Percentiles rank a stretch among this genome's conserved stretches.
Conservation (phyloP, 2,888 invertebrate genomes). For the Pogonocherus hispidulus region DNA sequence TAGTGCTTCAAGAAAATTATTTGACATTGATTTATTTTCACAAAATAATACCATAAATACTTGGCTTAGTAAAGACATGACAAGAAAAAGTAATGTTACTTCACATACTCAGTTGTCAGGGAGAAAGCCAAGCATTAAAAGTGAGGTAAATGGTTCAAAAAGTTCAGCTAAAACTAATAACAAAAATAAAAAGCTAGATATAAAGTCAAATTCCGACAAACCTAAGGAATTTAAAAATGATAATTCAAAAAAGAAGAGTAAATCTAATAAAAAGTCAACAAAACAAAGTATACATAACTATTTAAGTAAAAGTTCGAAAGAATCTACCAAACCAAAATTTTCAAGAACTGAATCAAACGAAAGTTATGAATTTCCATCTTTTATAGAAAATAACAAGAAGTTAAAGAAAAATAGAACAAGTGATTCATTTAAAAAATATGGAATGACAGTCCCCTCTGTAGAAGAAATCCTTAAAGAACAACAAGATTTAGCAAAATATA, state of each 20-base stretch:
- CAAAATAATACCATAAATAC: background rate
- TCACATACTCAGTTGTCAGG: background rate
- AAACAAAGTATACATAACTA: background rate
- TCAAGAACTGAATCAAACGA: constrained; percentile 40
- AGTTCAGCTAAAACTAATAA: background rate
- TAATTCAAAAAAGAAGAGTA: background rate
- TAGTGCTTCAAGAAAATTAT: no score
- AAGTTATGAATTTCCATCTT: constrained; percentile 45
- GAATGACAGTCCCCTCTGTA: constrained; percentile 50
- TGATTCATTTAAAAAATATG: constrained; percentile 52
- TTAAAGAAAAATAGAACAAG: constrained; percentile 35
- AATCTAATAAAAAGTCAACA: background rate
- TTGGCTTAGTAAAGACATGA: constrained; percentile 6
- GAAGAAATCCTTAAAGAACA: constrained; percentile 51
- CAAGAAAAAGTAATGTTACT: background rate
- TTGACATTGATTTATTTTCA: background rate
- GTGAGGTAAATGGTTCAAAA: background rate
- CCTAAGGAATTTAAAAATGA: background rate
- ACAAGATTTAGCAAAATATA: constrained; percentile 44
- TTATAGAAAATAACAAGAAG: constrained; percentile 31
- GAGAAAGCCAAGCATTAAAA: background rate
- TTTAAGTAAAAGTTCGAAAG: background rate
- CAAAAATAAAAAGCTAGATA: background rate
- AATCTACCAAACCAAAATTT: constrained; percentile 13
- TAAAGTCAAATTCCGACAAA: background rate